phyloP scores from a whole-genome alignment of 2,888 invertebrate species.

The Lysandra coridon region DNA sequence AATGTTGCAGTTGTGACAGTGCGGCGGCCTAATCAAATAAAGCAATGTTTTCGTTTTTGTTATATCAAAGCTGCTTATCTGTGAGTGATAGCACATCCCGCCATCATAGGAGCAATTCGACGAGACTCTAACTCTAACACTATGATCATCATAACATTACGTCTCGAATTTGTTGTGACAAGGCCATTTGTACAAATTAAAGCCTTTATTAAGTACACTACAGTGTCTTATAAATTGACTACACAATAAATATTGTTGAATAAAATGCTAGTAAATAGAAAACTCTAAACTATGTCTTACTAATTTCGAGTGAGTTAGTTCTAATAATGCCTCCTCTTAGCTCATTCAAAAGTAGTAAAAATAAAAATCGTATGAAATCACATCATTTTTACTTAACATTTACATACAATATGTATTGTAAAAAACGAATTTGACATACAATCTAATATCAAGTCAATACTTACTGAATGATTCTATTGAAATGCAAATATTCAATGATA shows the following conservation, averaged over 20 bases:
- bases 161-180: conserved; percentile 12
- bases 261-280: conserved; percentile 20
- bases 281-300: conserved; percentile 2
- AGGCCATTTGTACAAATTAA: conserved; percentile 6
- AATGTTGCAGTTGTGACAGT: neutral
- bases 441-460: neutral
- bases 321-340: conserved; percentile 28
- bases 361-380: neutral
- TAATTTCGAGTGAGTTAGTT: conserved; percentile 9
- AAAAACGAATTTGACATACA: neutral
- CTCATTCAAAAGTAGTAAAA: conserved; percentile 3
- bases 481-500: neutral
- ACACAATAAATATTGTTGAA: conserved; percentile 2
- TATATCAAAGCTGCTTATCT: neutral
- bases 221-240: conserved; percentile 21
- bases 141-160: conserved; percentile 26
- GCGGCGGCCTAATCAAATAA: neutral
- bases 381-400: neutral
- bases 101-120: neutral
- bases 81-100: neutral
- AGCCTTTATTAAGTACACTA: conserved; percentile 28
- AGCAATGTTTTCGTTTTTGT: neutral
- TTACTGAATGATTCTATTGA: neutral
- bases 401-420: neutral
- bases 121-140: conserved; percentile 12